Base-by-base conservation (phyloP, 53 echinoderm and acorn worm species). In the Actinopyga echinites region DNA sequence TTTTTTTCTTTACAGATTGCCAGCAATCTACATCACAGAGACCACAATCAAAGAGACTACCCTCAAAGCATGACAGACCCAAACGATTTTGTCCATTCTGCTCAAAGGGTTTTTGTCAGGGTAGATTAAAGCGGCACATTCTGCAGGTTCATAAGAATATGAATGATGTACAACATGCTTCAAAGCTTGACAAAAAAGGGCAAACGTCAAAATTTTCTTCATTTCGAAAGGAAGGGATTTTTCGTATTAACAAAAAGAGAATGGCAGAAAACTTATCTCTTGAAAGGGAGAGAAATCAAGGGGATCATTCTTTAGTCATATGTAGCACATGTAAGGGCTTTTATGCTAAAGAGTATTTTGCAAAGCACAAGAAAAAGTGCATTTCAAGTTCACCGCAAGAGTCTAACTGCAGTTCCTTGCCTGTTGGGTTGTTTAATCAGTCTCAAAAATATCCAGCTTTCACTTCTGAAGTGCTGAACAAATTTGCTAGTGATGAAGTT, bases 401-500 rank as follows among this genome's bases (percentile, higher is more conserved):
- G 13, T 8, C 42, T 43, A 17, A 28, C 21, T 28, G 28, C 43
- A 53, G 44, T 75, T 53, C 22, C 54, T 42, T 44, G 38, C 30
- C 75, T 29, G 49, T 29, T 75, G 43, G 23, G 25, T 45, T 30
- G 22, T 44, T 75, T 37, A 30, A 49, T 30, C 37, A 75, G 25
- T 44, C 45, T 75, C 4, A 22, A 75, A 49, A 75, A 29, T 34
- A 61, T 6, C 36, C 59, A 32, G 34, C 4, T 26, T 86, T 86
- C 64, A 68, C 53, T 57, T 28, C 42, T 37, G 65, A 90, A 42
- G 82, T 90, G 52, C 74, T 86, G 20, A 71, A 45, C 35, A 56
- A 74, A 77, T 86, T 86, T 68, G 64, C 75, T 33, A 43, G 56
- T 58, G 84, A 84, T 75, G 60, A 85, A 56, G 37, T 88, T 45